phyloP scores from a whole-genome alignment of 2,113 vertebrate species.

The Pantherophis guttatus region DNA sequence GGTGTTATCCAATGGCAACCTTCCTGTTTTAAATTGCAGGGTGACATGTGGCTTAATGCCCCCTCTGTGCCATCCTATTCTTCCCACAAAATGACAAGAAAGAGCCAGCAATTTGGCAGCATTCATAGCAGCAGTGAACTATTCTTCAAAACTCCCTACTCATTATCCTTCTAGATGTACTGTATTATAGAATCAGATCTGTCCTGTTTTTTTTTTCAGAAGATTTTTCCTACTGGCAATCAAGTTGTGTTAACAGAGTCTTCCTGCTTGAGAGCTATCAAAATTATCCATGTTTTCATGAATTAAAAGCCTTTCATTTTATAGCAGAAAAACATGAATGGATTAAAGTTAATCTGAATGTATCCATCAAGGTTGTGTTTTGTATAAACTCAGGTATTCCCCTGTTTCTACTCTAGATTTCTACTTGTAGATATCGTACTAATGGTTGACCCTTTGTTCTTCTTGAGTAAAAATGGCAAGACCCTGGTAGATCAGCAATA shows the following conservation, averaged over 20 bases:
- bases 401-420: neutral
- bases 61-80: neutral
- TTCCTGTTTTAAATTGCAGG: neutral
- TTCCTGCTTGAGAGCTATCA: neutral
- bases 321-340: neutral
- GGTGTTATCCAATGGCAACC: neutral
- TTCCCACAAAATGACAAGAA: neutral
- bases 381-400: neutral
- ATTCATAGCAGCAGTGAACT: neutral
- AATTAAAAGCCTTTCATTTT: slow-evolving; percentile 6
- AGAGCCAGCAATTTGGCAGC: neutral
- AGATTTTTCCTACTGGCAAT: neutral
- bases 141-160: neutral
- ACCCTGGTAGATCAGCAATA: neutral
- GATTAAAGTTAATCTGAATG: neutral
- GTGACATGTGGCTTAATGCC: neutral
- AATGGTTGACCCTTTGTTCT: neutral
- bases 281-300: neutral
- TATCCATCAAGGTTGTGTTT: neutral
- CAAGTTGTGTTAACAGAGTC: slow-evolving; percentile 21
- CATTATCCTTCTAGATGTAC: neutral
- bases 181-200: neutral
- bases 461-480: neutral
- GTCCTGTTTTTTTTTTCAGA: neutral
- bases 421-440: neutral